These are phyloP conservation scores for Parnassius smintheus DNA, from an alignment of 2,888 invertebrate species.

Conservation along the genomic window DNA sequence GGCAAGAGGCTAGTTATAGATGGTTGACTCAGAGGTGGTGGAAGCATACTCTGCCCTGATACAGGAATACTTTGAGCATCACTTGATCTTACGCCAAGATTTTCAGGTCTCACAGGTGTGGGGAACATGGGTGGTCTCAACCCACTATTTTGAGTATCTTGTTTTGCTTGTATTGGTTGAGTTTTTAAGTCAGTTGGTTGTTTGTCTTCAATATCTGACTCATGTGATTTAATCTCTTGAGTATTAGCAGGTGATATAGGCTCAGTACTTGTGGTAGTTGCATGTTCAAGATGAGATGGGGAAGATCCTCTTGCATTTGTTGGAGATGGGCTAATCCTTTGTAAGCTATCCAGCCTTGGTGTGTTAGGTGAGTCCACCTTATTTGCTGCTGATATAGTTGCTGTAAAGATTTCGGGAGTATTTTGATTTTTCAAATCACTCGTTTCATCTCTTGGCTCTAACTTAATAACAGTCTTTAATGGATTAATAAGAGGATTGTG, in stretches of 20 bases:
- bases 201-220: conserved; percentile 68
- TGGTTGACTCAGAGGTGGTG: conserved; percentile 76
- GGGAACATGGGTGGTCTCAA: conserved; percentile 62
- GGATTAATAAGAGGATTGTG: conserved; percentile 71
- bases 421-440: conserved; percentile 72
- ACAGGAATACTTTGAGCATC: conserved; percentile 59
- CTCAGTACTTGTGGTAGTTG: conserved; percentile 58
- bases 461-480: conserved; percentile 74
- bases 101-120: conserved; percentile 66
- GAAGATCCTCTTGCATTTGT: conserved; percentile 64
- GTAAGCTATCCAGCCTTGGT: conserved; percentile 65
- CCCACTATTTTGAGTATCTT: conserved; percentile 51
- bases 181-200: conserved; percentile 73
- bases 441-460: conserved; percentile 75
- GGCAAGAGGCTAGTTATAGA: conserved; percentile 80
- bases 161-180: conserved; percentile 59
- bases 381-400: conserved; percentile 66
- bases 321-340: conserved; percentile 73
- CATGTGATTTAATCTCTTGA: conserved; percentile 64
- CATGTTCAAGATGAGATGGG: conserved; percentile 66
- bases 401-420: conserved; percentile 75
- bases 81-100: conserved; percentile 62
- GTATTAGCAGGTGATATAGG: conserved; percentile 71
- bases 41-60: conserved; percentile 66
- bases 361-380: conserved; percentile 72